Conservation (phyloP, 2,797 vertebrate species). For the Agapornis canus region DNA sequence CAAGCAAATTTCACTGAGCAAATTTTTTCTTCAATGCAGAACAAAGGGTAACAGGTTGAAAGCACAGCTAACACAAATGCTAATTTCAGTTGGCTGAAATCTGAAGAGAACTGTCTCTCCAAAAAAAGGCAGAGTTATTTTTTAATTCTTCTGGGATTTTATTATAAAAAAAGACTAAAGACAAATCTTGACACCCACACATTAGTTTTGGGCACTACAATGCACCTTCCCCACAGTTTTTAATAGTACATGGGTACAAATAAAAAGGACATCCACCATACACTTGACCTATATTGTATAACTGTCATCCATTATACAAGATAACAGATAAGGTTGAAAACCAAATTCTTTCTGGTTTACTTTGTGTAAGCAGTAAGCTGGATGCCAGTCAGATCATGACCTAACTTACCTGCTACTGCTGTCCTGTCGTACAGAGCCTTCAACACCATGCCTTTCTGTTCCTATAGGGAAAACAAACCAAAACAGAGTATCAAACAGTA, state of each 20-base stretch:
- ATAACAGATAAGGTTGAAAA: background rate
- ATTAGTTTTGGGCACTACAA: background rate
- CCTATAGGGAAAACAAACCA: slow-evolving; percentile 5
- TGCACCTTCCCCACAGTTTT: background rate
- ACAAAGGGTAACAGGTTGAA: background rate
- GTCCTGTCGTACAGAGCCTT: slow-evolving; percentile 38
- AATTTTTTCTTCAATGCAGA: background rate
- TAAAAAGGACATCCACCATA: background rate
- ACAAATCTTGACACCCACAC: background rate
- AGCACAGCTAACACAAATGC: background rate
- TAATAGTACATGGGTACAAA: background rate
- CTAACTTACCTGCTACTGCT: slow-evolving; percentile 73
- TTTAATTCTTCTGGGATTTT: background rate
- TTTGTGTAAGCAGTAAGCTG: background rate
- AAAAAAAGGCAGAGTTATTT: background rate
- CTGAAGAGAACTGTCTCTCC: background rate
- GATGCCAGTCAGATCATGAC: background rate
- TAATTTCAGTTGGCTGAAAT: background rate
- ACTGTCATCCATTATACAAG: background rate
- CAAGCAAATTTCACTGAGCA: background rate
- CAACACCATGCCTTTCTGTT: slow-evolving; percentile 58
- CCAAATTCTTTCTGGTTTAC: background rate
- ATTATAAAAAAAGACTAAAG: background rate
- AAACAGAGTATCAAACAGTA: background rate
- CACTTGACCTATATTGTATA: background rate